Conservation (phyloP, 1,140 invertebrate genomes). For the Coenobita brevimanus region DNA sequence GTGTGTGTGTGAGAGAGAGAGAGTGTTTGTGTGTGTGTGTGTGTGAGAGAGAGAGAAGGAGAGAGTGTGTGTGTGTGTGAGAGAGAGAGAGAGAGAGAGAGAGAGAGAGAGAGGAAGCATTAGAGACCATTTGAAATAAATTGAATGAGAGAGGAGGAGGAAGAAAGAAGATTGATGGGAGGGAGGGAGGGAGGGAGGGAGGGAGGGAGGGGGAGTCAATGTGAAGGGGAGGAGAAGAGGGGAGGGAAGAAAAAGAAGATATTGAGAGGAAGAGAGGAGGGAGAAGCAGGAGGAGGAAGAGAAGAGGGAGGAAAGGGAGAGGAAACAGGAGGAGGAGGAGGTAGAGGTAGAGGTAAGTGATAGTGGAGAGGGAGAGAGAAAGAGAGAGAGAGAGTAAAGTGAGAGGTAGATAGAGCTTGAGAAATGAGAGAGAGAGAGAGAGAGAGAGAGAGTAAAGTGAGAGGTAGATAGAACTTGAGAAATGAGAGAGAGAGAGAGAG, state of each 20-base stretch:
- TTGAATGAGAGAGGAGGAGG: background rate
- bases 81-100: slow-evolving; percentile 28
- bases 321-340: background rate
- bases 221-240: slow-evolving; percentile 1
- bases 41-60: too few relatives aligned
- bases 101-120: background rate
- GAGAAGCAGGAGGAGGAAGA: background rate
- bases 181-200: background rate
- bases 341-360: background rate
- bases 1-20: background rate
- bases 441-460: too few relatives aligned
- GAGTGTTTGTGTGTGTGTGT: background rate
- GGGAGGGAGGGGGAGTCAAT: background rate
- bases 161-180: background rate
- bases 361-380: background rate
- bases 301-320: background rate
- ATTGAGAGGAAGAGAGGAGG: background rate
- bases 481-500: too few relatives aligned
- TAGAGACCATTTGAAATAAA: slow-evolving; percentile 1
- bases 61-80: too few relatives aligned
- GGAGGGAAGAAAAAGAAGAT: too few relatives aligned
- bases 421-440: background rate
- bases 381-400: background rate
- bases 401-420: too few relatives aligned
- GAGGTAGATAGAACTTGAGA: background rate